Conservation (phyloP, 2,888 invertebrate species). For the Gari tellinella region DNA sequence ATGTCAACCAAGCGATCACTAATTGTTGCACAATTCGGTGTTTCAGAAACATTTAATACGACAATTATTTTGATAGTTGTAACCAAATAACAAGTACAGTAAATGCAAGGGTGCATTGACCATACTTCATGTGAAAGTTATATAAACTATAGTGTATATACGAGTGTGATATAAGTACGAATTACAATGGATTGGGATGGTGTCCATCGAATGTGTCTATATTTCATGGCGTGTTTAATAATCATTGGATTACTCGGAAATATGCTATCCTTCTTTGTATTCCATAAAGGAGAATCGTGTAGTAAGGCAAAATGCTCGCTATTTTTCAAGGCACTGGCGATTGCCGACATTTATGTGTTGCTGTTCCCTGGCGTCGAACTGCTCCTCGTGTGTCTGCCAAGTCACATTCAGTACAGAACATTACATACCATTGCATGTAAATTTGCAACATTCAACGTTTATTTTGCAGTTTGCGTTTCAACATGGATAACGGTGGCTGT, state of each 20-base stretch:
- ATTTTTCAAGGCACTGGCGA: slow-evolving; percentile 11
- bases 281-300: not conserved
- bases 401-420: not conserved
- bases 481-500: slow-evolving; percentile 11
- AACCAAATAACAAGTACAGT: too few relatives aligned
- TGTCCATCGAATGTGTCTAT: too few relatives aligned
- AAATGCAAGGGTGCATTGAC: too few relatives aligned
- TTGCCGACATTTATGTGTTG: slow-evolving; percentile 4
- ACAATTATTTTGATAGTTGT: too few relatives aligned
- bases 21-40: too few relatives aligned
- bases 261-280: slow-evolving; percentile 4
- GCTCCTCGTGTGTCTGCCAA: not conserved
- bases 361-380: slow-evolving; percentile 12
- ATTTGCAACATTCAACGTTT: slow-evolving; percentile 1
- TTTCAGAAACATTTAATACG: too few relatives aligned
- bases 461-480: not conserved
- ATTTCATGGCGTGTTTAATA: not conserved
- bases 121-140: too few relatives aligned
- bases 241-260: slow-evolving; percentile 8
- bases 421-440: slow-evolving; percentile 1
- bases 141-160: too few relatives aligned
- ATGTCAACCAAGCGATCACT: too few relatives aligned
- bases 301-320: not conserved
- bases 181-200: too few relatives aligned
- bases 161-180: too few relatives aligned